phyloP scores from a whole-genome alignment of 1,140 invertebrate species.

The Meloidogyne exigua region DNA sequence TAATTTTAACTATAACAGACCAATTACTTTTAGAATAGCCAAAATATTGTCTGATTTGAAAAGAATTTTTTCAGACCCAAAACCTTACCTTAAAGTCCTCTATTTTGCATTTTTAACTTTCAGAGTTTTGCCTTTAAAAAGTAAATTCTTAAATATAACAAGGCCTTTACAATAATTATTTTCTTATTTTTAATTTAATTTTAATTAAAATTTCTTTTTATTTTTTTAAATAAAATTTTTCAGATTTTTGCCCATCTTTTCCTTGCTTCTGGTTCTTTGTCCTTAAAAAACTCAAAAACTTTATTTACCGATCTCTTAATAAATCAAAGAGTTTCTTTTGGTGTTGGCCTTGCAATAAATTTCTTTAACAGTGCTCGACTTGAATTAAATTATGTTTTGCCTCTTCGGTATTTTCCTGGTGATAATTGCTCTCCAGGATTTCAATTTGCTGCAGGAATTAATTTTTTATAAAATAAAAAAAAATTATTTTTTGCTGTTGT shows the following conservation, averaged over 20 bases:
- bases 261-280: slow-evolving; percentile 48
- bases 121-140: too few species aligned
- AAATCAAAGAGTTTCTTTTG: slow-evolving; percentile 47
- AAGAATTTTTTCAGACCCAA: too few species aligned
- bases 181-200: too few species aligned
- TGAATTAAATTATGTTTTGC: slow-evolving; percentile 61
- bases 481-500: too few species aligned
- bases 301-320: slow-evolving; percentile 48
- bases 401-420: slow-evolving; percentile 49
- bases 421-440: slow-evolving; percentile 46
- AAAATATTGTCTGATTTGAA: too few species aligned
- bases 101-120: too few species aligned
- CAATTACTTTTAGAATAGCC: too few species aligned
- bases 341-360: slow-evolving; percentile 50
- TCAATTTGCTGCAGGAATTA: slow-evolving; percentile 58
- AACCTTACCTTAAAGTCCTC: too few species aligned
- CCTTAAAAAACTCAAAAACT: slow-evolving; percentile 41
- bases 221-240: slow-evolving; percentile 13
- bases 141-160: too few species aligned
- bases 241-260: slow-evolving; percentile 57
- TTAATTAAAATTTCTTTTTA: too few species aligned
- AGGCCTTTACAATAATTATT: too few species aligned
- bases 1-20: too few species aligned
- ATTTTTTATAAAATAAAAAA: slow-evolving; percentile 46
- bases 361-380: slow-evolving; percentile 54